Evolutionary conservation across 2,113 vertebrate genomes (phyloP).

Genomic region (Perca schrenkii): DNA sequence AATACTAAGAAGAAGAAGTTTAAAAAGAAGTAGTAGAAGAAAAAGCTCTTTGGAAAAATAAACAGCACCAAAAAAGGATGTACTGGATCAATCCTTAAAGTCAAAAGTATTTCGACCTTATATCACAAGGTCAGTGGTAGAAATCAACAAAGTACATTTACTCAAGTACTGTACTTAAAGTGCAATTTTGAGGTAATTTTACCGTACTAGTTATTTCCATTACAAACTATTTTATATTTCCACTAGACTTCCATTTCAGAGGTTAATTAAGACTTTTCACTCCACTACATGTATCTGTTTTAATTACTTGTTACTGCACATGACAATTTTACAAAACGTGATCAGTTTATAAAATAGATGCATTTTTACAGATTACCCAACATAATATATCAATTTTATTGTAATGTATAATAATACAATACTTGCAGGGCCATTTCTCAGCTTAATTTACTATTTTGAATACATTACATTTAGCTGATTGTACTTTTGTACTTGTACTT

Average conservation of each 20-base stretch:
- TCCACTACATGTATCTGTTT: neutral
- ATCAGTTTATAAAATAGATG: neutral
- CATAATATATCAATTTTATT: too few species aligned
- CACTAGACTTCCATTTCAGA: neutral
- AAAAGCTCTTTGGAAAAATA: slow-evolving; percentile 1
- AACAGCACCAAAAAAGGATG: neutral
- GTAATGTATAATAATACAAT: neutral
- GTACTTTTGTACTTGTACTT: neutral
- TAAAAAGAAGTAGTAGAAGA: neutral
- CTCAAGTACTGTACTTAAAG: neutral
- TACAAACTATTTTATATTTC: neutral
- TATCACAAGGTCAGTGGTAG: neutral
- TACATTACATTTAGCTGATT: neutral
- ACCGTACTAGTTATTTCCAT: neutral
- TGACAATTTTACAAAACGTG: neutral
- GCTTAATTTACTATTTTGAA: neutral
- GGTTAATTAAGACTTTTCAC: neutral
- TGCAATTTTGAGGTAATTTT: neutral
- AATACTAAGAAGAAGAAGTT: neutral
- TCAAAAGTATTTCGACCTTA: neutral
- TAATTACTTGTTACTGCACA: neutral
- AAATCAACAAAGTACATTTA: neutral
- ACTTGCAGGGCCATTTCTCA: neutral
- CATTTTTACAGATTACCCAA: neutral
- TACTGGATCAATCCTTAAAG: neutral